Evolutionary conservation across 2,113 vertebrate genomes (phyloP).

Genomic region (Gadus macrocephalus): DNA sequence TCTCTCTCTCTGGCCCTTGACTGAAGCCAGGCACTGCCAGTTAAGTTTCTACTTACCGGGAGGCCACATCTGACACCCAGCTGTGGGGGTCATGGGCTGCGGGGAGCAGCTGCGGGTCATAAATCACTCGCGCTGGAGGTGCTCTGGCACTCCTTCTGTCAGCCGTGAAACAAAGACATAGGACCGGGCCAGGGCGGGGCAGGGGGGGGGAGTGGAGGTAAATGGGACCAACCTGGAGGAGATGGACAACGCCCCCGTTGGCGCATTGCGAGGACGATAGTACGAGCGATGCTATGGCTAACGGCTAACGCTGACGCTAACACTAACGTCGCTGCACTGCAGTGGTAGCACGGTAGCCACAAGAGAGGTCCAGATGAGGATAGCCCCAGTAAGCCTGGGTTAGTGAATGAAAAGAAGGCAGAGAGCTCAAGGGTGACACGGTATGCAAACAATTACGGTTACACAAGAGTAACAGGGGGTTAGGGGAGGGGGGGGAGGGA

Average conservation of each 20-base stretch:
- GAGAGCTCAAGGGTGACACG: constrained; percentile 42
- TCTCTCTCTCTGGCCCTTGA: constrained; percentile 33
- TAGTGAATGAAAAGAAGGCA: constrained; percentile 36
- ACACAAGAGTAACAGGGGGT: constrained; percentile 24
- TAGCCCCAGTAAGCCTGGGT: no score
- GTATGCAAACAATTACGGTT: constrained; percentile 67
- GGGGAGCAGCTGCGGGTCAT: constrained; percentile 70
- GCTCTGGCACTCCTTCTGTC: constrained; percentile 71
- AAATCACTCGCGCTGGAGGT: constrained; percentile 69
- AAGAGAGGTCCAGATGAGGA: no score
- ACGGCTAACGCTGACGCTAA: no score
- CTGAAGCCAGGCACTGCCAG: constrained; percentile 61
- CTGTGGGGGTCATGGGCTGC: constrained; percentile 67
- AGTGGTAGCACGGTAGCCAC: neutral
- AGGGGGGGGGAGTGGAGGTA: constrained; percentile 26
- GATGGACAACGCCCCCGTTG: neutral
- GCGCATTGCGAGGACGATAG: neutral
- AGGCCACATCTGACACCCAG: constrained; percentile 75
- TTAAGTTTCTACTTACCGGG: constrained; percentile 65
- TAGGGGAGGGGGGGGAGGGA: neutral
- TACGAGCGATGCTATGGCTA: no score
- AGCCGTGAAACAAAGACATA: constrained; percentile 72
- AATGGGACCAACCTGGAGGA: neutral
- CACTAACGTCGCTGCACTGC: neutral
- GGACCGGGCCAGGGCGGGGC: constrained; percentile 59